These are phyloP conservation scores for Atractosteus spatula DNA, from an alignment of 2,113 vertebrate genomes.

Conservation along the genomic window DNA sequence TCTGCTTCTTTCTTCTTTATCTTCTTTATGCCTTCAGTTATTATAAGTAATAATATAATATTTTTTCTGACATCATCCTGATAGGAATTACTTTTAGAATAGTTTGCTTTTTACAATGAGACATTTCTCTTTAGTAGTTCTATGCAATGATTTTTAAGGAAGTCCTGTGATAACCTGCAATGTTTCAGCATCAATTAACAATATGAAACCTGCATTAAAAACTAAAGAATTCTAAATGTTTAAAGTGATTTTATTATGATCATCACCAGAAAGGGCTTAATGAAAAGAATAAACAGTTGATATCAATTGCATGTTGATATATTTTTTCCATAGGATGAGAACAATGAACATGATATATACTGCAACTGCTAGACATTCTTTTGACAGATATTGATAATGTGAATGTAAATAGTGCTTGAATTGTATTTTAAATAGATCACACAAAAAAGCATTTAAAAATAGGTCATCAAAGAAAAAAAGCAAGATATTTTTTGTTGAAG, in stretches of 20 bases:
- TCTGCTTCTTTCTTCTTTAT: too few species aligned
- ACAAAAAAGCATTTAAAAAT: too few species aligned
- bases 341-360: too few species aligned
- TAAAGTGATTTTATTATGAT: not conserved
- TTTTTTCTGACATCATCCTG: not conserved
- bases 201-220: not conserved
- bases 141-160: not conserved
- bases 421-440: too few species aligned
- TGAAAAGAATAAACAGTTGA: slow-evolving; percentile 29
- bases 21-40: too few species aligned
- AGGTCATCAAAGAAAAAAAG: slow-evolving; percentile 23
- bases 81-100: not conserved
- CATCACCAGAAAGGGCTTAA: slow-evolving; percentile 14
- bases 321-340: too few species aligned
- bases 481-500: slow-evolving; percentile 46
- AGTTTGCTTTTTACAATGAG: not conserved
- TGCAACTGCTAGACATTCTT: too few species aligned
- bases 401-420: too few species aligned
- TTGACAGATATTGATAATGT: too few species aligned
- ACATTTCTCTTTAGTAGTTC: not conserved
- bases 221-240: not conserved
- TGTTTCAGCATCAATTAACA: not conserved
- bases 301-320: too few species aligned
- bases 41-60: not conserved
- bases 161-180: not conserved